Evolutionary conservation across 2,797 vertebrate genomes (phyloP).

Genomic region (Darevskia nairensis): DNA sequence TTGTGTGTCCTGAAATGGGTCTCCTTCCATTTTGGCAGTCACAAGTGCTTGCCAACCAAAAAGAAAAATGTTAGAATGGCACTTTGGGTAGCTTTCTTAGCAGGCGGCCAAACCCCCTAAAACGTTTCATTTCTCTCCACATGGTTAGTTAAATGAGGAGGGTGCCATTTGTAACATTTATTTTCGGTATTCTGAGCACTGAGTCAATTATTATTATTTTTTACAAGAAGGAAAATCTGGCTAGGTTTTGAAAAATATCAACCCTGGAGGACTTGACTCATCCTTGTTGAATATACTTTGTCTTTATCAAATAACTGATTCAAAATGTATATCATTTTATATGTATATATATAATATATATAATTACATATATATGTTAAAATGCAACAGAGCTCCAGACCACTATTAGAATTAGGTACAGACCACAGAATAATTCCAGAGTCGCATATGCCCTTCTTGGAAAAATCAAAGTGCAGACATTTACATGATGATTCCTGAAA

Average conservation of each 20-base stretch:
- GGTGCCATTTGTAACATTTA: constrained; percentile 64
- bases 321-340: constrained; percentile 76
- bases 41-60: constrained; percentile 62
- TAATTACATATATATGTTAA: constrained; percentile 70
- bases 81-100: constrained; percentile 39
- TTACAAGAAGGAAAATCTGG: constrained; percentile 65
- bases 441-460: constrained; percentile 66
- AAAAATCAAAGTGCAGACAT: constrained; percentile 75
- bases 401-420: constrained; percentile 69
- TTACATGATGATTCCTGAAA: constrained; percentile 66
- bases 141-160: constrained; percentile 61
- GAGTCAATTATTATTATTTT: constrained; percentile 66
- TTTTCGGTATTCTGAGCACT: constrained; percentile 71
- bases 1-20: constrained; percentile 39
- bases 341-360: constrained; percentile 67
- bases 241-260: constrained; percentile 63
- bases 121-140: constrained; percentile 63
- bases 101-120: constrained; percentile 60
- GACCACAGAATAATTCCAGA: constrained; percentile 67
- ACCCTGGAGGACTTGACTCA: constrained; percentile 55
- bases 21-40: constrained; percentile 67
- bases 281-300: constrained; percentile 60
- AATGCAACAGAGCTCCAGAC: constrained; percentile 74
- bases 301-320: constrained; percentile 73
- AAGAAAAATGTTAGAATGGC: constrained; percentile 51